Base-by-base conservation (phyloP, 2,888 invertebrate genomes). In the Stratiomys singularior region DNA sequence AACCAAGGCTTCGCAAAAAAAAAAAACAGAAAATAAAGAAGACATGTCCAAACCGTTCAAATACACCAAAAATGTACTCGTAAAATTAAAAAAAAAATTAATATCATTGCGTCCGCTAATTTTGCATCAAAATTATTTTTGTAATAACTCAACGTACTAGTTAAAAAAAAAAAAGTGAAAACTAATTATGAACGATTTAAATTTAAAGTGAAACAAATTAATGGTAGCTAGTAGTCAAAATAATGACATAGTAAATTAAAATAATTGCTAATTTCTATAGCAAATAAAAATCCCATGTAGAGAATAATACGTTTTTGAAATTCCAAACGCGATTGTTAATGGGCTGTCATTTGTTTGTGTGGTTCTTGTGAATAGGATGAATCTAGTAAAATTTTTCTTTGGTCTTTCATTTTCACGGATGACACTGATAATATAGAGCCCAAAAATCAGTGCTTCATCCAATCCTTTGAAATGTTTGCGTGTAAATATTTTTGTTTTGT, bases 61-160 rank as follows among this genome's bases (percentile, higher is more conserved):
- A n/a, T 30, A 64, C 64, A 64, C 64, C 64, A 64, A 64, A 64
- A 30, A 28, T 25, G 7, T 23, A 72, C 28, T 46, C 47, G 56
- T 21, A 52, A 77, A 69, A 25, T 67, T 13, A 60, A 64, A 47
- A 47, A 27, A 67, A 30, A 63, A 63, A 18, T 63, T 64, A 74
- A 76, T 63, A 44, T 46, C 63, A 67, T 58, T 58, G 58, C 77
- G 67, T 71, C 47, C 64, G 67, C 64, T 78, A 69, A 47, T 71
- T 71, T 76, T 76, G 47, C 56, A 63, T 78, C 58, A 74, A 74
- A 74, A 74, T 74, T 74, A 74, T 74, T 74, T 74, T 58, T 69
- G 25, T 69, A 46, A 69, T 47, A 69, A 46, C 9, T 69, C 11
- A 69, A 64, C 30, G 64, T 64, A 64, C 13, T 27, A 28, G 23